A percentile compares a stretch with the other conserved stretches of the same genome.
phyloP scores from a whole-genome alignment of 2,797 vertebrate species.

The Orestias chungarensis region DNA sequence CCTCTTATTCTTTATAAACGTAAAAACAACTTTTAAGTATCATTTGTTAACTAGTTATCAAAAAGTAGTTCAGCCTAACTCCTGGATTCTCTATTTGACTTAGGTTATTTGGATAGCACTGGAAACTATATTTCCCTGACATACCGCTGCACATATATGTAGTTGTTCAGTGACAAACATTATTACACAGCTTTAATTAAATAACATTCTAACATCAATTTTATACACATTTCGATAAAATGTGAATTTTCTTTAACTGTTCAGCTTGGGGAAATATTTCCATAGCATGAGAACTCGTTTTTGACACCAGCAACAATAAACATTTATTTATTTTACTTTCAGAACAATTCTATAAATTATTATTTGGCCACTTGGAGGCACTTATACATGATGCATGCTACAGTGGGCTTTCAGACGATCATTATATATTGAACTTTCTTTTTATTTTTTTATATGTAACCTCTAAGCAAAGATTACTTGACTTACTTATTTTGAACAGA shows the following conservation, averaged over 20 bases:
- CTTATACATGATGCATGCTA: background rate
- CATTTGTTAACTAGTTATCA: background rate
- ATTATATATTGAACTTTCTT: too few relatives aligned
- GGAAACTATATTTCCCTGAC: background rate
- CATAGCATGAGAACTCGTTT: too few relatives aligned
- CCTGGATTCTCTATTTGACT: background rate
- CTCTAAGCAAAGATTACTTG: background rate
- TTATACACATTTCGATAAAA: background rate
- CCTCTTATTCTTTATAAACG: background rate
- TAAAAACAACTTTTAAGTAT: background rate
- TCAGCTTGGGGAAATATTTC: background rate
- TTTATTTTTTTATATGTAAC: too few relatives aligned
- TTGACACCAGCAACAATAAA: too few relatives aligned
- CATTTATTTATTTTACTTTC: background rate
- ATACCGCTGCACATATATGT: background rate
- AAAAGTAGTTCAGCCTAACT: background rate
- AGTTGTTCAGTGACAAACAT: background rate
- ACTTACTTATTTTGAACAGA: background rate
- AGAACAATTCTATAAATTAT: background rate
- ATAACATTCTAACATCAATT: background rate
- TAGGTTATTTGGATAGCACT: background rate
- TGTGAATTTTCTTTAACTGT: background rate
- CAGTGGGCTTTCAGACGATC: background rate
- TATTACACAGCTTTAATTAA: background rate
- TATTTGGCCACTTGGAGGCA: too few relatives aligned